These are phyloP conservation scores for Diceros bicornis DNA, from an alignment of 2,797 vertebrate species.

Conservation along the genomic window DNA sequence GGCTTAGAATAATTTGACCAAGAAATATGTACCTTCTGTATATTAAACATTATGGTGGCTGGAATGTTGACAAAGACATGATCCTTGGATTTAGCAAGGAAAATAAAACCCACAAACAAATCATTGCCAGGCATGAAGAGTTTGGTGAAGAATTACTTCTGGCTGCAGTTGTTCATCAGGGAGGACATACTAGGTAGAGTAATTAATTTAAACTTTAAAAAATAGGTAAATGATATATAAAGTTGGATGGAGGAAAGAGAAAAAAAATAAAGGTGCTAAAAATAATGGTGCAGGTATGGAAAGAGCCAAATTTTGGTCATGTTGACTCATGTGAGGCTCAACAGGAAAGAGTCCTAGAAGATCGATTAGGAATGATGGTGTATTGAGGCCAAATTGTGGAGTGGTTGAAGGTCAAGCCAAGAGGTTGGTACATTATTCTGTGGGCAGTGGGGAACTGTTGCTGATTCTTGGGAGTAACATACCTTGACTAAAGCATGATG, in stretches of 20 bases:
- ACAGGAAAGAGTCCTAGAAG: not conserved
- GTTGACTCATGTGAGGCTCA: not conserved
- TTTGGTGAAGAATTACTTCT: not conserved
- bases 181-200: not conserved
- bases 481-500: constrained; percentile 28
- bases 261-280: not conserved
- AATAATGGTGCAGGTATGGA: not conserved
- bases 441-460: not conserved
- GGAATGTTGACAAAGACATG: not conserved
- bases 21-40: not conserved
- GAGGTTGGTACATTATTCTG: not conserved
- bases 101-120: constrained; percentile 12
- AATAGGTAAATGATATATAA: not conserved
- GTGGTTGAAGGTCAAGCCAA: not conserved
- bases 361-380: not conserved
- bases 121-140: not conserved
- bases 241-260: not conserved
- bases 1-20: constrained; percentile 22
- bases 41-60: not conserved
- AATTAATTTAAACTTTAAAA: not conserved
- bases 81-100: not conserved
- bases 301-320: not conserved
- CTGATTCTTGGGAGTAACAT: not conserved
- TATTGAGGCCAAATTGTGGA: not conserved
- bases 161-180: not conserved